A percentile compares a stretch with the other conserved stretches of the same genome.
phyloP scores from a whole-genome alignment of 1,140 invertebrate species.

The Pentalonia nigronervosa region DNA sequence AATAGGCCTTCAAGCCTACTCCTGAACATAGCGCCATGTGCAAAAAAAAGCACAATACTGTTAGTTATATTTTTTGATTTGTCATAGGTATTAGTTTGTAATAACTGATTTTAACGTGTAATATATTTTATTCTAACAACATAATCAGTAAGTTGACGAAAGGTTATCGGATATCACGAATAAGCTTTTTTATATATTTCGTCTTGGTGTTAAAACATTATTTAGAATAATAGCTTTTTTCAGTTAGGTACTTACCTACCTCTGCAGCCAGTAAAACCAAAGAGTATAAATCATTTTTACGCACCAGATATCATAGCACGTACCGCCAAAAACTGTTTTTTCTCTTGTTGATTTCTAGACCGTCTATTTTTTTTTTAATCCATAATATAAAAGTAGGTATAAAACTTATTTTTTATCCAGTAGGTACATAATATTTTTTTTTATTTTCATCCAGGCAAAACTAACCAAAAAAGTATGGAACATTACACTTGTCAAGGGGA shows the following conservation, averaged over 20 bases:
- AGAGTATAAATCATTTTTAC: conserved; percentile 20
- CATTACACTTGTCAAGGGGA: conserved; percentile 30
- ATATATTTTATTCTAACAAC: not conserved
- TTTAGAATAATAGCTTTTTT: not conserved
- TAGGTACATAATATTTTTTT: not conserved
- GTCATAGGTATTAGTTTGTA: not conserved
- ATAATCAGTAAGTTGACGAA: not conserved
- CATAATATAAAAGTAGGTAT: not conserved
- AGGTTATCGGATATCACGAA: not conserved
- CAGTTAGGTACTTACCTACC: not conserved
- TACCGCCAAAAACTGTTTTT: conserved; percentile 28
- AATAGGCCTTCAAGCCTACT: no score
- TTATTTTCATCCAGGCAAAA: not conserved
- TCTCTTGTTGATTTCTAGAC: conserved; percentile 26
- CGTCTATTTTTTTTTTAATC: not conserved
- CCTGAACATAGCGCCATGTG: no score
- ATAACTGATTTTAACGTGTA: not conserved
- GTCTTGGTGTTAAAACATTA: not conserved
- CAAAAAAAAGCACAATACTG: not conserved
- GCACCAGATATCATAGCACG: not conserved
- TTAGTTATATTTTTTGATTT: not conserved
- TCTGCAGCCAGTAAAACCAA: not conserved
- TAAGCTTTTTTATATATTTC: not conserved
- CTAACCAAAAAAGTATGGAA: not conserved
- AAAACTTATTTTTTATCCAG: not conserved